Base-by-base conservation (phyloP, 2,113 vertebrate genomes). In the Todiramphus saurophagus region DNA sequence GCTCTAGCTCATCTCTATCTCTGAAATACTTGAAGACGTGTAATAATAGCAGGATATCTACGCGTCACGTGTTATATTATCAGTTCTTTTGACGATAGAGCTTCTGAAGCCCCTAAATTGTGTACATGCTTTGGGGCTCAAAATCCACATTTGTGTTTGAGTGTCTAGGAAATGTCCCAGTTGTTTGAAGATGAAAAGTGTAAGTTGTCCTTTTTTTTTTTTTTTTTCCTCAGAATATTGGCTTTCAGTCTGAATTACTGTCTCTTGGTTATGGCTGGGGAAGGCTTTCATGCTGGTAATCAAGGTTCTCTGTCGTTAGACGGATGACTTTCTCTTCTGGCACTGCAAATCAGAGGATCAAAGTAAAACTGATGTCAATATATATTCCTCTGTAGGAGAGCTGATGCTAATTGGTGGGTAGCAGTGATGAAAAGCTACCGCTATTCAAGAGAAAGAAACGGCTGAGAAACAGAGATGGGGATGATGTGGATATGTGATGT, bases 321-420 rank as follows among this genome's bases (percentile, higher is more conserved):
- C 43, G 64, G 43, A n/a, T 72, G 16, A 30, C 41, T 92, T 70
- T 90, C 79, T 90, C 66, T 94, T 83, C 86, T 87, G 25, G 78
- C 13, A 2, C 31, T 70, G 2, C 9, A 78, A 51, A 81, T 83
- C 64, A 8, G 16, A 31, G 41, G 67, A 76, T 85, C 41, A 74
- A 46, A 88, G 68, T 74, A 16, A 44, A 86, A 77, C 17, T 80
- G 55, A n/a, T 19, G 3, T 7, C 67, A 58, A 16, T 39, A 2
- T 37, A 2, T 58, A 24, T 78, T 87, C 18, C 41, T 76, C 3
- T 1, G 1, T 39, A 59, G 50, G 77, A 60, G 55, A 68, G 48
- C 16, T 72, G 46, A 30, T 90, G 63, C 35, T 79, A 41, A 37
- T 30, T 62, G 74, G 35, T 84, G 70, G 58, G 48, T 89, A 78